A percentile compares a stretch with the other conserved stretches of the same genome.
phyloP scores from a whole-genome alignment of 2,797 vertebrate genomes.

The Xerus rutilus region DNA sequence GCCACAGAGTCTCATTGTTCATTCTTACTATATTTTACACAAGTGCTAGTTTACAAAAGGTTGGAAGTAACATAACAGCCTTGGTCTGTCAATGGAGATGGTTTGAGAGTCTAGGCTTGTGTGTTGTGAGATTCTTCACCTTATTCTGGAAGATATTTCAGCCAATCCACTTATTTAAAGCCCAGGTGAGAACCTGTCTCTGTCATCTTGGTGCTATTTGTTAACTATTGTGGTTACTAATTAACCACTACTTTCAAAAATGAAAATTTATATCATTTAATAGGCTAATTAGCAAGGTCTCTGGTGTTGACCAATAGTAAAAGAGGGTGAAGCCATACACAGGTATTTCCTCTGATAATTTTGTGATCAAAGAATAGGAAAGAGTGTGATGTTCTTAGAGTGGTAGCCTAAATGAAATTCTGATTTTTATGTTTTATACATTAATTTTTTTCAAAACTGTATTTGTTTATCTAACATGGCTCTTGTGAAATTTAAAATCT shows the following conservation, averaged over 20 bases:
- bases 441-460: neutral
- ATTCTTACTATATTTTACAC: constrained; percentile 31
- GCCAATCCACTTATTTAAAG: neutral
- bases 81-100: neutral
- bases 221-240: neutral
- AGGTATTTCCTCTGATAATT: neutral
- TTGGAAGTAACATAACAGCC: constrained; percentile 16
- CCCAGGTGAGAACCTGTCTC: neutral
- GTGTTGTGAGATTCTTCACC: neutral
- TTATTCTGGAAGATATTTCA: neutral
- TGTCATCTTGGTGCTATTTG: neutral
- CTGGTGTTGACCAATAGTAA: neutral
- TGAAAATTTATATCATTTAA: constrained; percentile 1
- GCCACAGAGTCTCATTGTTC: neutral
- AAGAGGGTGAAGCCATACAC: neutral
- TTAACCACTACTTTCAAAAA: constrained; percentile 32
- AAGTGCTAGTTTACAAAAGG: neutral
- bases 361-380: neutral
- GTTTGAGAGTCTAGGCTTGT: neutral
- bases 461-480: neutral
- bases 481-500: neutral
- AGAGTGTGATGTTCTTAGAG: neutral
- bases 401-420: neutral
- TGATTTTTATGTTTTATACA: neutral
- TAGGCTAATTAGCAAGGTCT: neutral